Percentiles rank a stretch among this genome's conserved stretches.
phyloP scores from a whole-genome alignment of 1,140 invertebrate genomes.

The Cardiocondyla obscurior region DNA sequence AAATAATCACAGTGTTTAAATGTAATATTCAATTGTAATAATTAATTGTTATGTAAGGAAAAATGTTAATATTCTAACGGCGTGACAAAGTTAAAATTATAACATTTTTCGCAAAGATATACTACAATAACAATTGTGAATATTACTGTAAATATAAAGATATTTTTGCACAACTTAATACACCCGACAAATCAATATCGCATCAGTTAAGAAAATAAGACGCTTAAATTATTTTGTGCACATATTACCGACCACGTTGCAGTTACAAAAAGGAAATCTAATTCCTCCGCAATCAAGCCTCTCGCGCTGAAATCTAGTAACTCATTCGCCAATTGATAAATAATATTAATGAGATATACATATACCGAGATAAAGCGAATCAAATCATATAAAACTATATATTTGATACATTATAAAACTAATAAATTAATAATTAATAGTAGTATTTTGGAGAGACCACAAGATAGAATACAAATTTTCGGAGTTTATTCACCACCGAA shows the following conservation, averaged over 20 bases:
- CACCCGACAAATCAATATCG: neutral
- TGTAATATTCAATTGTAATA: neutral
- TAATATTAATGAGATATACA: constrained; percentile 28
- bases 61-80: neutral
- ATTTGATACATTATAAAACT: constrained; percentile 14
- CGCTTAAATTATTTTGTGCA: neutral
- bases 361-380: neutral
- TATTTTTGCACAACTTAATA: neutral
- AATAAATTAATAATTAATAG: constrained; percentile 39
- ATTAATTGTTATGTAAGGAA: neutral
- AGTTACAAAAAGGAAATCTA: constrained; percentile 14
- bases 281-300: constrained; percentile 16
- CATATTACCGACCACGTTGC: neutral
- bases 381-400: constrained; percentile 13
- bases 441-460: neutral
- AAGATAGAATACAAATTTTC: neutral
- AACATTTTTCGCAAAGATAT: neutral
- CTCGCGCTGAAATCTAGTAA: neutral
- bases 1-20: neutral
- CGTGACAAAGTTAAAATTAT: constrained; percentile 1
- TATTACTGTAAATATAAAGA: neutral
- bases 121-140: neutral
- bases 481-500: constrained; percentile 13
- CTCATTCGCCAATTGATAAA: constrained; percentile 17
- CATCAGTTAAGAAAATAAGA: neutral